phyloP scores from a whole-genome alignment of 2,888 invertebrate species.

The Temnothorax unifasciatus region DNA sequence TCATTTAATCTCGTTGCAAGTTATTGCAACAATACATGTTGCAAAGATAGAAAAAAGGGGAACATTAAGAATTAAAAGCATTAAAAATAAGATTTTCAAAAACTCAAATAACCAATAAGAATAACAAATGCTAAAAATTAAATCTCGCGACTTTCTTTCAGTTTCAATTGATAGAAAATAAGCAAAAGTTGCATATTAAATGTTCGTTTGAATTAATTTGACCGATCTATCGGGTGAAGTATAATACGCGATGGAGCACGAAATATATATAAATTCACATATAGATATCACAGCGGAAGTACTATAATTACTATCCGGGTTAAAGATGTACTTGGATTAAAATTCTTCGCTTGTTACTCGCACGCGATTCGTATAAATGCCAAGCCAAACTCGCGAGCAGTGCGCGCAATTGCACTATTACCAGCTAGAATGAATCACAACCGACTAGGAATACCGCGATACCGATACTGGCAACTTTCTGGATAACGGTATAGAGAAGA shows the following conservation, averaged over 20 bases:
- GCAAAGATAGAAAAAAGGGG: not conserved
- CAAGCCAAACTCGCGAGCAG: conserved; percentile 1
- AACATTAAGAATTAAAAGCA: not conserved
- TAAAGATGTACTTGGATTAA: not conserved
- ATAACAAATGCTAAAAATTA: not conserved
- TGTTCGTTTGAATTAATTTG: not conserved
- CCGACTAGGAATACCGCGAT: conserved; percentile 75
- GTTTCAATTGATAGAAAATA: not conserved
- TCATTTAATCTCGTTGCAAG: not conserved
- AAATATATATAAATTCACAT: conserved; percentile 28
- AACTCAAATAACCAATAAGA: not conserved
- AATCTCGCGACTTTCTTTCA: conserved; percentile 2
- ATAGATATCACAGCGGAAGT: not conserved
- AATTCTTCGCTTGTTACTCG: conserved; percentile 50
- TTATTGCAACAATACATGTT: not conserved
- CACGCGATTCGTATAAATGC: conserved; percentile 71
- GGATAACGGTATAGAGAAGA: conserved; percentile 64
- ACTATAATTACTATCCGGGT: conserved; percentile 36
- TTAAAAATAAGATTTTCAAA: not conserved
- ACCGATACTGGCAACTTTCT: conserved; percentile 77
- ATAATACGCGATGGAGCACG: not conserved
- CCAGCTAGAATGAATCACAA: conserved; percentile 69
- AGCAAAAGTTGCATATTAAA: not conserved
- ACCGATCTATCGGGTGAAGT: not conserved
- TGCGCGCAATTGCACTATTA: conserved; percentile 60